Conservation (phyloP, 2,888 invertebrate genomes). For the Thecocarcelia acutangulata region DNA sequence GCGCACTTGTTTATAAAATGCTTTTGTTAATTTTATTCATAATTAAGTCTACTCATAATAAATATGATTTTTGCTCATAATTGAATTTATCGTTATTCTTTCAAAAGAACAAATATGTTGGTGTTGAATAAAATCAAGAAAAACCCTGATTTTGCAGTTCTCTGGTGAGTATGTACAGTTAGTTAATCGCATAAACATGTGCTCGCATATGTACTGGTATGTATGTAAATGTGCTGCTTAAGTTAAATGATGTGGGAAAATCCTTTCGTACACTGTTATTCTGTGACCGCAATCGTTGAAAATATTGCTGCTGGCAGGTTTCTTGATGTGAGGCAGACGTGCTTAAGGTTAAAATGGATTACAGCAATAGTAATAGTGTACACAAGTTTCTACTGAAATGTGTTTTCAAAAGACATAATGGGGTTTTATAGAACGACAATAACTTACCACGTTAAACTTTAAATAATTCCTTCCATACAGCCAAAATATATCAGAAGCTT, state of each 20-base stretch:
- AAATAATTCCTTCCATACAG: background rate
- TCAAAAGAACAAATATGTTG: no score
- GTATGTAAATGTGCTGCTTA: background rate
- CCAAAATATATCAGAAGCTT: no score
- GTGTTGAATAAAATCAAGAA: no score
- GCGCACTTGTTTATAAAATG: no score
- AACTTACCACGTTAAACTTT: no score
- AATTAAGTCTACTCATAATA: no score
- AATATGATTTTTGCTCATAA: no score
- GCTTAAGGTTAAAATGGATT: conserved; percentile 2
- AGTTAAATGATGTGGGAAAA: background rate
- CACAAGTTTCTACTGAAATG: background rate
- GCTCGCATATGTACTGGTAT: background rate
- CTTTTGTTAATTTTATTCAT: no score
- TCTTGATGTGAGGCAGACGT: background rate
- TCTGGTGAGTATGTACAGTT: background rate
- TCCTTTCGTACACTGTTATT: background rate
- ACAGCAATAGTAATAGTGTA: conserved; percentile 1
- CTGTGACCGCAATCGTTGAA: conserved; percentile 15
- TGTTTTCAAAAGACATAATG: background rate
- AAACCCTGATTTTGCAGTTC: no score
- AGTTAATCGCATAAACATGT: background rate
- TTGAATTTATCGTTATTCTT: no score
- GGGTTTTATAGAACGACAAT: background rate
- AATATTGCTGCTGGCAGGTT: background rate